A percentile compares a stretch with the other conserved stretches of the same genome.
Conservation (phyloP, 2,113 vertebrate genomes). For the Dolichallabes microphthalmus region DNA sequence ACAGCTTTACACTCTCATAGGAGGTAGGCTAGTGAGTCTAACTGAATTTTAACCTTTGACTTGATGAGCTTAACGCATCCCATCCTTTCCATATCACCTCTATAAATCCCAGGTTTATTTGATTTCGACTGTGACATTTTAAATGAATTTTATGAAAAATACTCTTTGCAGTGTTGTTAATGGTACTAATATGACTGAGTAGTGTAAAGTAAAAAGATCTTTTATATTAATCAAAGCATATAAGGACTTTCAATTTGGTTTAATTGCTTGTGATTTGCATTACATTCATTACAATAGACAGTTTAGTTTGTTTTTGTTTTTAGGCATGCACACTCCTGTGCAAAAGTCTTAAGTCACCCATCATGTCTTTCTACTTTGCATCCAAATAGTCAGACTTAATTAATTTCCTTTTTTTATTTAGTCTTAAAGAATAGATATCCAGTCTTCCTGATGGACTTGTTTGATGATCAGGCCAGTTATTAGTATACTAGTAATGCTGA, state of each 20-base stretch:
- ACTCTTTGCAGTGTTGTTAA: background rate
- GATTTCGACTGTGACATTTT: background rate
- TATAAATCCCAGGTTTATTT: background rate
- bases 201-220: background rate
- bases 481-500: too few relatives aligned
- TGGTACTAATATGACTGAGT: background rate
- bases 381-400: too few relatives aligned
- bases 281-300: background rate
- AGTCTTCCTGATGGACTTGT: too few relatives aligned
- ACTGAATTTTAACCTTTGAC: conserved; percentile 49
- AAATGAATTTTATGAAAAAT: background rate
- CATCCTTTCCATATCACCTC: background rate
- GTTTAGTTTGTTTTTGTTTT: background rate
- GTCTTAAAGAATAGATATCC: too few relatives aligned
- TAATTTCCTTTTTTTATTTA: background rate
- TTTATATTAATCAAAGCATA: background rate
- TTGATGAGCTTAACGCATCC: conserved; percentile 8
- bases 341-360: too few relatives aligned
- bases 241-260: background rate
- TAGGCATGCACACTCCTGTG: too few relatives aligned
- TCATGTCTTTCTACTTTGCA: too few relatives aligned
- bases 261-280: background rate
- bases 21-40: conserved; percentile 80
- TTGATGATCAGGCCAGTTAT: too few relatives aligned
- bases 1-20: conserved; percentile 92